Evolutionary conservation across 2,113 vertebrate species (phyloP), one percentile per base, ranked within the genome.

Genomic region (Alligator sinensis): DNA sequence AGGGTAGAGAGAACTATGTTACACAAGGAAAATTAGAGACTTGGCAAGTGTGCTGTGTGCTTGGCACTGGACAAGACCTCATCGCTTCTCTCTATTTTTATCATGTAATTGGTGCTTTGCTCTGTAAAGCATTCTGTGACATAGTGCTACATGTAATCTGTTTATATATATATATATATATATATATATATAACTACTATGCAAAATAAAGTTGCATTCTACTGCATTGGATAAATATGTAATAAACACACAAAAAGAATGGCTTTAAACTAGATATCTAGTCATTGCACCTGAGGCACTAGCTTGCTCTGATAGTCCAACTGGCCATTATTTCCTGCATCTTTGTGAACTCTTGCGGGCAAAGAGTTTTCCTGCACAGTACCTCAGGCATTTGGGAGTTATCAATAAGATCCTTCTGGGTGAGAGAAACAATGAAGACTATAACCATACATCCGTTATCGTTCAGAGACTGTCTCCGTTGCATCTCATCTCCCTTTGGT

Each of bases 161-260:
- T 47, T 7, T 38, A 38, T 38, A 38, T 38, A 38, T 38, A 38
- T 38, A 38, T 38, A 38, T 38, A 8, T 38, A 6, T 38, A 8
- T 38, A 8, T 38, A 8, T 38, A 38, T 38, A 38, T 38, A 38
- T 38, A 47, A 47, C 47, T 47, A 47, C 47, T 80, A 89, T 96
- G 95, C 96, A 96, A 93, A 96, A 92, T 96, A 96, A 47, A 96
- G 18, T 72, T 96, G 95, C 95, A 94, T 91, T 97, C 95, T 96
- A 96, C 86, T 91, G 68, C 86, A 96, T 18, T 94, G 79, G 88
- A 95, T 75, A 96, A 91, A 84, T 82, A 80, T 1, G 2, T 62
- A 88, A 82, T 93, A 92, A 96, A 97, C 96, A 97, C 96, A 97
- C 86, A 92, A 55, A 66, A 94, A 96, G 59, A 95, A 88, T 96